A percentile compares a stretch with the other conserved stretches of the same genome.
Evolutionary conservation across 2,113 vertebrate genomes (phyloP).

Genomic region (Sterna hirundo): DNA sequence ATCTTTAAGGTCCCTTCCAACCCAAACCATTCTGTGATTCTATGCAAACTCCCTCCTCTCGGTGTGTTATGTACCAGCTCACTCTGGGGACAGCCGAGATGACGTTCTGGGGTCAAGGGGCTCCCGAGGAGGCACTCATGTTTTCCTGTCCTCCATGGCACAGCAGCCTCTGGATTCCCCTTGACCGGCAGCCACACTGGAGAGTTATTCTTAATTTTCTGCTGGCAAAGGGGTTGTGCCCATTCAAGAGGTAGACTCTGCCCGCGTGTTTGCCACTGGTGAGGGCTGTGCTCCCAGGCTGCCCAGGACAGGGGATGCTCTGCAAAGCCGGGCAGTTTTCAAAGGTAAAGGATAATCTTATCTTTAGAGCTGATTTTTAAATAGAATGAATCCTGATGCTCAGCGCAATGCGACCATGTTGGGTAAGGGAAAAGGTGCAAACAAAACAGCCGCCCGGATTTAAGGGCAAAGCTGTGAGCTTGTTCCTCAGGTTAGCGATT

Average conservation of each 20-base stretch:
- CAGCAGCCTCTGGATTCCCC: not conserved
- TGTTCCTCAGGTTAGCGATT: not conserved
- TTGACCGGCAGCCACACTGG: not conserved
- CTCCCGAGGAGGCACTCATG: fast-evolving
- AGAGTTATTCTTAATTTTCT: not conserved
- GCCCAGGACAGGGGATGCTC: not conserved
- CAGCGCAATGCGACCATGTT: not conserved
- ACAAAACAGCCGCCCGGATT: not conserved
- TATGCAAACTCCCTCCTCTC: not conserved
- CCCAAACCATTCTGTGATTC: no score
- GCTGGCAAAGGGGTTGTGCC: not conserved
- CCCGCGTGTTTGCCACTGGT: fast-evolving
- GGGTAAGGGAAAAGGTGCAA: not conserved
- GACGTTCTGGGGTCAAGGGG: not conserved
- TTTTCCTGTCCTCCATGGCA: not conserved
- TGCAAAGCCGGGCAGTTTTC: not conserved
- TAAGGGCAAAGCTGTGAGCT: not conserved
- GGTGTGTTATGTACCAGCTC: not conserved
- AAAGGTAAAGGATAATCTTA: not conserved
- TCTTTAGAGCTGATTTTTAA: not conserved
- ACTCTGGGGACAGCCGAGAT: not conserved
- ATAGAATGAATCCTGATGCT: not conserved
- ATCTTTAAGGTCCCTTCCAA: no score
- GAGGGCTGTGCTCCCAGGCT: not conserved
- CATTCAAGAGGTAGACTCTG: not conserved